Conservation (phyloP, 2,113 vertebrate species). For the Nesoenas mayeri region DNA sequence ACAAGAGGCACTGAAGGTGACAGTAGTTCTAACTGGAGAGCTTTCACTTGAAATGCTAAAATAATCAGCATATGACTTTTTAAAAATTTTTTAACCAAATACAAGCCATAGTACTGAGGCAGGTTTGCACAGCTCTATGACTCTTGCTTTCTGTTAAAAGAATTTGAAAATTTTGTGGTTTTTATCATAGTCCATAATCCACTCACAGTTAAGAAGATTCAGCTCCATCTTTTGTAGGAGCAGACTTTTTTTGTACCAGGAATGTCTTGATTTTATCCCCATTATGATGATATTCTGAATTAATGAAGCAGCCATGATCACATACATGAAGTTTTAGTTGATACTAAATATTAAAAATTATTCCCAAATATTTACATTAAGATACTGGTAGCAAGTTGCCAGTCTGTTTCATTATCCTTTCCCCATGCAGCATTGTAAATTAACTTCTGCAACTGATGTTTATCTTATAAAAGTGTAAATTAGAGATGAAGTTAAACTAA, state of each 20-base stretch:
- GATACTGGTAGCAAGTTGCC: background rate
- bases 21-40: background rate
- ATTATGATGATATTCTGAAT: background rate
- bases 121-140: background rate
- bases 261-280: background rate
- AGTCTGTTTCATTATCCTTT: background rate
- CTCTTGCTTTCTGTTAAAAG: background rate
- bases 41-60: background rate
- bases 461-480: background rate
- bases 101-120: background rate
- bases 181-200: background rate
- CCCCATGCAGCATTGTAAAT: background rate
- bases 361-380: background rate
- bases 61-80: background rate
- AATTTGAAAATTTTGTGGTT: accelerated
- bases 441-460: background rate
- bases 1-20: background rate
- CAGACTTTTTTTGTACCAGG: background rate
- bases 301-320: background rate
- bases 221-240: background rate
- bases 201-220: background rate
- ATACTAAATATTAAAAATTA: background rate
- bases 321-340: background rate
- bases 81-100: background rate
- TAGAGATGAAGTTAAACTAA: background rate